Conservation (phyloP, 2,113 vertebrate genomes). For the Gambusia holbrooki region DNA sequence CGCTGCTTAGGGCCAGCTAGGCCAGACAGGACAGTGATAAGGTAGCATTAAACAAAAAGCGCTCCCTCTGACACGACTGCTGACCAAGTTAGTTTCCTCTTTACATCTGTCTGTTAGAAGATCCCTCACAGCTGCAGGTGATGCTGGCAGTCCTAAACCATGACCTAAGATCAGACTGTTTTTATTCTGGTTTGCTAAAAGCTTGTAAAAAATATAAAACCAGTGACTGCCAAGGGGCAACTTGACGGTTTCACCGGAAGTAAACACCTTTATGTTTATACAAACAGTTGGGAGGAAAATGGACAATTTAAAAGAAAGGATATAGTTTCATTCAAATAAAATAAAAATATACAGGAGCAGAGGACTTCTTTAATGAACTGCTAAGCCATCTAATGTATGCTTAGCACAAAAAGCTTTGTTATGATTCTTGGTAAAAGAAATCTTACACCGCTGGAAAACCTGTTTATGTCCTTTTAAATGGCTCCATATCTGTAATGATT, state of each 20-base stretch:
- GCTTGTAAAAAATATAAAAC: constrained; percentile 34
- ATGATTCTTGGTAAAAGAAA: neutral
- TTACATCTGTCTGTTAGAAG: constrained; percentile 35
- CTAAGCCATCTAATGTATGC: neutral
- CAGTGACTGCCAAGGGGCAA: constrained; percentile 51
- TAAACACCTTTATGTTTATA: constrained; percentile 10
- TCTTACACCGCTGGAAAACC: neutral
- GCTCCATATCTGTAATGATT: neutral
- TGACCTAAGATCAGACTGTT: constrained; percentile 64
- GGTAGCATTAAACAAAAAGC: constrained; percentile 52
- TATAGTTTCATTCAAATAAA: neutral
- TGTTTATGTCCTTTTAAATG: neutral
- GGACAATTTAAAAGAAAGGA: constrained; percentile 18
- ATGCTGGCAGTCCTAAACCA: constrained; percentile 54
- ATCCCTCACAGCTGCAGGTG: constrained; percentile 20
- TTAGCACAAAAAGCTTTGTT: neutral
- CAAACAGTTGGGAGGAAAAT: constrained; percentile 39
- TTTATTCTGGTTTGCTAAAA: constrained; percentile 17
- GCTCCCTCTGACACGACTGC: constrained; percentile 56
- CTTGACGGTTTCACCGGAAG: constrained; percentile 52
- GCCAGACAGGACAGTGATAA: constrained; percentile 57
- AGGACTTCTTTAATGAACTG: neutral
- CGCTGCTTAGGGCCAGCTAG: constrained; percentile 63
- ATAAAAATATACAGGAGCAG: neutral
- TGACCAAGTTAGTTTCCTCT: constrained; percentile 56